phyloP scores from a whole-genome alignment of 2,797 vertebrate genomes.

The Pelodytes ibericus region DNA sequence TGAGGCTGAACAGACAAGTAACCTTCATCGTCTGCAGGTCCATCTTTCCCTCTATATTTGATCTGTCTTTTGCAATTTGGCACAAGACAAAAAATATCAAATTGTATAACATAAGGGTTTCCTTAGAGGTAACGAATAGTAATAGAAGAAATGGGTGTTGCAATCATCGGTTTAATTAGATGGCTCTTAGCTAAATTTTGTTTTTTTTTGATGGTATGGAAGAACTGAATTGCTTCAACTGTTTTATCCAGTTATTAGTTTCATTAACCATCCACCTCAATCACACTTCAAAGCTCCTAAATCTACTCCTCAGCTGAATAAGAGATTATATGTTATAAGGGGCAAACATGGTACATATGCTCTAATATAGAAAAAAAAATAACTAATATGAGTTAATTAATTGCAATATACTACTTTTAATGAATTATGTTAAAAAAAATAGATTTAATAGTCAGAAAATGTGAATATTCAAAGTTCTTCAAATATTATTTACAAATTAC shows the following conservation, averaged over 20 bases:
- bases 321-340: slow-evolving; percentile 59
- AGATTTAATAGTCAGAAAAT: background rate
- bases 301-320: slow-evolving; percentile 51
- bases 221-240: slow-evolving; percentile 62
- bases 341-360: slow-evolving; percentile 45
- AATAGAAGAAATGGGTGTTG: slow-evolving; percentile 55
- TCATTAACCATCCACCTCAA: slow-evolving; percentile 65
- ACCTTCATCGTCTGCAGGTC: slow-evolving; percentile 52
- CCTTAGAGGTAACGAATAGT: slow-evolving; percentile 53
- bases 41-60: slow-evolving; percentile 53
- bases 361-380: slow-evolving; percentile 24
- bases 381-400: background rate
- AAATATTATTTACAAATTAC: background rate
- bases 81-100: slow-evolving; percentile 60
- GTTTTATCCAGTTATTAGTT: slow-evolving; percentile 67
- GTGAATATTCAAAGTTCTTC: background rate
- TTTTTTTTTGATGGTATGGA: slow-evolving; percentile 62
- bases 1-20: slow-evolving; percentile 51
- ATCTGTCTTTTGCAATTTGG: slow-evolving; percentile 54
- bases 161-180: slow-evolving; percentile 62
- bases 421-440: background rate
- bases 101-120: slow-evolving; percentile 66
- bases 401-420: background rate
- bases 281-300: slow-evolving; percentile 63
- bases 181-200: slow-evolving; percentile 59